Evolutionary conservation across 2,888 invertebrate genomes (phyloP), one percentile per base, ranked within the genome.

Genomic region (Coremacera marginata): DNA sequence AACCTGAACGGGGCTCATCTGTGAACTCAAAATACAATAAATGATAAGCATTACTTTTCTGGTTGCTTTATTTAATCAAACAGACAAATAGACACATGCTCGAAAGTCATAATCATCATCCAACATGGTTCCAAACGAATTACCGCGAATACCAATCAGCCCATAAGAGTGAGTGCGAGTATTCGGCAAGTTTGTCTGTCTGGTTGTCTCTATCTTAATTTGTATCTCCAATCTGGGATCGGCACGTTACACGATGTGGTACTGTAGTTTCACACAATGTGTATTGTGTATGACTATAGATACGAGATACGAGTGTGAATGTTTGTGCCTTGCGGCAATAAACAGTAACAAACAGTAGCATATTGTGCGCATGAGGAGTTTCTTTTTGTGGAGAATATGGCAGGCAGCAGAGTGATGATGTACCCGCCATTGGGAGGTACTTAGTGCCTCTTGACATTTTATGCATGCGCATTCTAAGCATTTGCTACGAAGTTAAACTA

Each of bases 271-370:
- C 27, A 19, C 27, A 22, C 44, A 44, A 44, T 44, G 44, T 44
- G 3, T 44, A 44, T 44, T 1, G 1, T 44, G 14, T 44, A 14
- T 14, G 44, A 11, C 44, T 14, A 44, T 11, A 44, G 44, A 44
- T 44, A 44, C 44, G 44, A 44, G 14, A 44, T 44, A 44, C 44
- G 44, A 44, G 44, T 44, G 44, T 3, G 44, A 60, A 27, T 11
- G 27, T 25, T 14, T 60, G 22, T 60, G 60, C 27, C 27, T 34
- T n/a, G 37, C 22, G 34, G n/a, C 19, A 22, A 37, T 37, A 34
- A 65, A 37, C 34, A 37, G 19, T 34, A n/a, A 19, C 70, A 77
- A 80, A 80, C 79, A 77, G 80, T 80, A 80, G 81, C 81, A 81
- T 80, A 81, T 81, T 81, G 81, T 79, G 76, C 72, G 80, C 78